Evolutionary conservation across 2,797 vertebrate genomes (phyloP).

Genomic region (Cottoperca gobio): DNA sequence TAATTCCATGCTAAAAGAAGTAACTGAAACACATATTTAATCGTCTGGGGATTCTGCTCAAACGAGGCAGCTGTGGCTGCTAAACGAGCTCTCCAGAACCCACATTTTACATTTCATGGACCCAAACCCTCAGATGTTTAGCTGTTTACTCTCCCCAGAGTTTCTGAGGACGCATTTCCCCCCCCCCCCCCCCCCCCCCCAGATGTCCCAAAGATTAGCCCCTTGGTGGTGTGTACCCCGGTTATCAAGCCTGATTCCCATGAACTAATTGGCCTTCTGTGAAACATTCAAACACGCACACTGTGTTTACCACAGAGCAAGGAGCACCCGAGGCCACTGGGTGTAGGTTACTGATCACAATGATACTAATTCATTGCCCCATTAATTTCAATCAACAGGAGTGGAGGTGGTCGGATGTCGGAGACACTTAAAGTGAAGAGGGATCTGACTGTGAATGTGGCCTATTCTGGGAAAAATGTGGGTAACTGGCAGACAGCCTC

Average conservation of each 20-base stretch:
- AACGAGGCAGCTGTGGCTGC: slow-evolving; percentile 31
- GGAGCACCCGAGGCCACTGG: slow-evolving; percentile 28
- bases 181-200: no score
- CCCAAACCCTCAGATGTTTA: slow-evolving; percentile 13
- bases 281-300: slow-evolving; percentile 17
- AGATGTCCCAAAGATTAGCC: slow-evolving; percentile 35
- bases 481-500: slow-evolving; percentile 30
- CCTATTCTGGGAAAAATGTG: slow-evolving; percentile 43
- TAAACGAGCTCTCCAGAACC: slow-evolving; percentile 41
- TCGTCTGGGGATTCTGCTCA: slow-evolving; percentile 47
- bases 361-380: slow-evolving; percentile 19
- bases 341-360: slow-evolving; percentile 30
- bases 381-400: slow-evolving; percentile 42
- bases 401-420: slow-evolving; percentile 28
- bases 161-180: slow-evolving; percentile 20
- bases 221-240: slow-evolving; percentile 15
- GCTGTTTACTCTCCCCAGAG: slow-evolving; percentile 34
- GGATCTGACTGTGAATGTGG: slow-evolving; percentile 44
- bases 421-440: slow-evolving; percentile 36
- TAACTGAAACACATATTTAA: slow-evolving; percentile 29
- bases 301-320: slow-evolving; percentile 9
- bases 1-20: slow-evolving; percentile 35
- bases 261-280: slow-evolving; percentile 48
- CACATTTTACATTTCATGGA: slow-evolving; percentile 27
- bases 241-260: slow-evolving; percentile 56